These are phyloP conservation scores for Anagrus nilaparvatae DNA, from an alignment of 1,140 invertebrate genomes.

Conservation along the genomic window DNA sequence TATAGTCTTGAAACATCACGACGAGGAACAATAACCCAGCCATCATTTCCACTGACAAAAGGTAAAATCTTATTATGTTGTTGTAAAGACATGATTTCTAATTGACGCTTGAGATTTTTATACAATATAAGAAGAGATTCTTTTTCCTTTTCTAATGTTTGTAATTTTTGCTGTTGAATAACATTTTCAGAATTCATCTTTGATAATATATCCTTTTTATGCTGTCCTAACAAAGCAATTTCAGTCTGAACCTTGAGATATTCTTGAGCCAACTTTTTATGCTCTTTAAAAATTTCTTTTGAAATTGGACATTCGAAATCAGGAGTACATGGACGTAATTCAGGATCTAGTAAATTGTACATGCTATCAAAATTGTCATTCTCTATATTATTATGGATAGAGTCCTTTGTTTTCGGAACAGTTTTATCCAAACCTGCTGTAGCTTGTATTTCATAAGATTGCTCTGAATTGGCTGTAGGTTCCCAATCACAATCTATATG, in stretches of 20 bases:
- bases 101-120: slow-evolving; percentile 51
- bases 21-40: slow-evolving; percentile 37
- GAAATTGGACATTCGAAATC: slow-evolving; percentile 67
- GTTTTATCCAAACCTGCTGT: slow-evolving; percentile 49
- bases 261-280: slow-evolving; percentile 67
- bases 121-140: slow-evolving; percentile 54
- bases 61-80: slow-evolving; percentile 18
- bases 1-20: slow-evolving; percentile 29
- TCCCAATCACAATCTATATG: slow-evolving; percentile 60
- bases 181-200: slow-evolving; percentile 51
- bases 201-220: slow-evolving; percentile 56
- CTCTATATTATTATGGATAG: not conserved
- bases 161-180: slow-evolving; percentile 49
- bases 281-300: slow-evolving; percentile 72
- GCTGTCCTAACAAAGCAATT: slow-evolving; percentile 57
- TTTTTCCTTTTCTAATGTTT: slow-evolving; percentile 62
- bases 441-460: slow-evolving; percentile 42
- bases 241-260: slow-evolving; percentile 69
- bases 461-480: slow-evolving; percentile 35
- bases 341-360: slow-evolving; percentile 64
- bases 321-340: slow-evolving; percentile 69
- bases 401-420: slow-evolving; percentile 28
- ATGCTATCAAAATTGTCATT: slow-evolving; percentile 56
- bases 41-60: slow-evolving; percentile 27
- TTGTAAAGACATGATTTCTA: slow-evolving; percentile 41